A percentile compares a stretch with the other conserved stretches of the same genome.
Evolutionary conservation across 1,140 invertebrate species (phyloP).

Genomic region (Drosophila carrolli): DNA sequence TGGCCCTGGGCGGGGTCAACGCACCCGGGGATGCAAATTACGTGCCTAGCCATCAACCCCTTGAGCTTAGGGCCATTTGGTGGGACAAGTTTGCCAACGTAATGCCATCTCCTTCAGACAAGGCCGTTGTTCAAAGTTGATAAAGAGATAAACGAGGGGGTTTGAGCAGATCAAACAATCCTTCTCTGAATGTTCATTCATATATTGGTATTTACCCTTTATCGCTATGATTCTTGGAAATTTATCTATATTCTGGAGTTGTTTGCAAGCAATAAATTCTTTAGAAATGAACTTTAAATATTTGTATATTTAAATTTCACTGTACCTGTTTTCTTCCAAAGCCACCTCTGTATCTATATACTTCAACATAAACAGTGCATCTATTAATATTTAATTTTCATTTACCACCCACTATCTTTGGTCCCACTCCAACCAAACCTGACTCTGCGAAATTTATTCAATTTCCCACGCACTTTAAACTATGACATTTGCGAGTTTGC

Average conservation of each 20-base stretch:
- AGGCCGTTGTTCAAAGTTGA: conserved; percentile 21
- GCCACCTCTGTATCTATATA: background rate
- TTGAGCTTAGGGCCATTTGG: conserved; percentile 33
- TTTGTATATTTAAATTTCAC: no score
- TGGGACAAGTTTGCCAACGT: conserved; percentile 34
- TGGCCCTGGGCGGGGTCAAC: conserved; percentile 40
- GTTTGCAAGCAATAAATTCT: background rate
- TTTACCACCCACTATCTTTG: conserved; percentile 17
- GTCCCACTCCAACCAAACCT: background rate
- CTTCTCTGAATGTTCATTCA: conserved; percentile 15
- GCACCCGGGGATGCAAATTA: conserved; percentile 46
- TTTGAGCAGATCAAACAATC: conserved; percentile 31
- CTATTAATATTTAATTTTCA: conserved; percentile 38
- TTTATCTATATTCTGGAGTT: background rate
- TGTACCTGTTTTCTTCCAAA: background rate
- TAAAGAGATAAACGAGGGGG: conserved; percentile 12
- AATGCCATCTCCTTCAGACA: conserved; percentile 26
- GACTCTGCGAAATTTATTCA: conserved; percentile 24
- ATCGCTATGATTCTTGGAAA: background rate
- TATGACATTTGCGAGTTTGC: conserved; percentile 37
- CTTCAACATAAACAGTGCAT: conserved; percentile 5
- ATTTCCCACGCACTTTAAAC: conserved; percentile 49
- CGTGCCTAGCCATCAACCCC: conserved; percentile 44
- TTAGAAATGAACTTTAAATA: no score
- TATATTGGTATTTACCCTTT: conserved; percentile 5